Conservation (phyloP, 2,888 invertebrate species). For the Heteromyza rotundicornis region DNA sequence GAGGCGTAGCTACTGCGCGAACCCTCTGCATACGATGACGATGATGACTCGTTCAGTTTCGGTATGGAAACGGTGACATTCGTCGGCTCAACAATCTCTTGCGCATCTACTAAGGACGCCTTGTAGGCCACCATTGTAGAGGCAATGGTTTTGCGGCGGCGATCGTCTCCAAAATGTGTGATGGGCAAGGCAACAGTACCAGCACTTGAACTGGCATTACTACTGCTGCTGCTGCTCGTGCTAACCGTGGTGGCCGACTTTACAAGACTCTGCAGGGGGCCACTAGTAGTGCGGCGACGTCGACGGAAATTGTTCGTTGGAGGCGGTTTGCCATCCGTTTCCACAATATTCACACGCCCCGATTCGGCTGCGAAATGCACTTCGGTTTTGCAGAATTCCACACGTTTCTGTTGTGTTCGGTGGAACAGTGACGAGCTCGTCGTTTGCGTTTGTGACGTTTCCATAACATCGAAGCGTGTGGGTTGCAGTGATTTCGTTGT, state of each 20-base stretch:
- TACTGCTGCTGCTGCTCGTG: conserved; percentile 30
- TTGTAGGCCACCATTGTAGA: conserved; percentile 48
- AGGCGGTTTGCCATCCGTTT: conserved; percentile 86
- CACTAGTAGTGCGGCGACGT: conserved; percentile 67
- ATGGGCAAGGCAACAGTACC: conserved; percentile 63
- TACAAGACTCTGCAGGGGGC: conserved; percentile 52
- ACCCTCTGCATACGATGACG: conserved; percentile 22
- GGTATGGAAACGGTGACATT: conserved; percentile 53
- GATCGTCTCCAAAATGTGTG: conserved; percentile 71
- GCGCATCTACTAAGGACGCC: conserved; percentile 44
- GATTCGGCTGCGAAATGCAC: conserved; percentile 87
- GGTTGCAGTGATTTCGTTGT: too few relatives aligned
- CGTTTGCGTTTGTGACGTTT: conserved; percentile 9
- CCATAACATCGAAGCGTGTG: too few relatives aligned
- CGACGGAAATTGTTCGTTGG: conserved; percentile 81
- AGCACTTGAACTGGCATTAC: too few relatives aligned
- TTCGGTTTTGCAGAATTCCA: conserved; percentile 88
- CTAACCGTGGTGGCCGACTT: conserved; percentile 52
- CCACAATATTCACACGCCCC: conserved; percentile 84
- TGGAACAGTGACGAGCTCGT: conserved; percentile 17
- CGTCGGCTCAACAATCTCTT: conserved; percentile 36
- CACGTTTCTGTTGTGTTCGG: conserved; percentile 68
- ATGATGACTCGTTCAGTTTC: conserved; percentile 42
- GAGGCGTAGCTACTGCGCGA: conserved; percentile 51
- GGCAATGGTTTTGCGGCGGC: conserved; percentile 38